Evolutionary conservation across 2,113 vertebrate genomes (phyloP).

Genomic region (Chascanopsetta lugubris): DNA sequence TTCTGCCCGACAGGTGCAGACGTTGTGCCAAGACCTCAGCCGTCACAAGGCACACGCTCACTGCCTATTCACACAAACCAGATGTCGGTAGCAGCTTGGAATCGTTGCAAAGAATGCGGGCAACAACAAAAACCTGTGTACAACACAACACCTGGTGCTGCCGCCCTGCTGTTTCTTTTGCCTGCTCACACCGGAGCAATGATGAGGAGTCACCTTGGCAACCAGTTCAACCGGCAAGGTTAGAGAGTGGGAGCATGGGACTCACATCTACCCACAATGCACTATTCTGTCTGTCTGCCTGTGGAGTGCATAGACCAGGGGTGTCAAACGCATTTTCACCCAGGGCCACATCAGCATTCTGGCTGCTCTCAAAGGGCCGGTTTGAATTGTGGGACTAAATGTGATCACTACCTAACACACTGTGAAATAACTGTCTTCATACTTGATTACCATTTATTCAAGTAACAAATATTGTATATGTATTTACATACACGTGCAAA

Average conservation of each 20-base stretch:
- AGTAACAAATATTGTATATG: too few species aligned
- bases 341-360: too few species aligned
- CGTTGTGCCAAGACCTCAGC: slow-evolving; percentile 54
- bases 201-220: slow-evolving; percentile 56
- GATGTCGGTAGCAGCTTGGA: slow-evolving; percentile 68
- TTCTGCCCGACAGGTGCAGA: slow-evolving; percentile 39
- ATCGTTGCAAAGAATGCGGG: slow-evolving; percentile 50
- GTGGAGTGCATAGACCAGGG: too few species aligned
- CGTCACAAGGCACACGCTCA: slow-evolving; percentile 53
- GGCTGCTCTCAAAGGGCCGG: too few species aligned
- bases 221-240: slow-evolving; percentile 17
- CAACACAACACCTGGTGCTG: slow-evolving; percentile 68
- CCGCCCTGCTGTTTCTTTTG: slow-evolving; percentile 36
- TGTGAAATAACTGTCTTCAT: too few species aligned
- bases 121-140: slow-evolving; percentile 66
- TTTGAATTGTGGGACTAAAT: too few species aligned
- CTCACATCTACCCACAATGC: too few species aligned
- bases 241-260: not conserved
- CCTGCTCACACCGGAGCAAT: slow-evolving; percentile 54
- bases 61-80: slow-evolving; percentile 64
- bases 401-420: too few species aligned
- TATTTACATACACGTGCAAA: too few species aligned
- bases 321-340: too few species aligned
- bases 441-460: too few species aligned
- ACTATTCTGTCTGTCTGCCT: too few species aligned